Percentiles rank a stretch among this genome's conserved stretches.
Conservation (phyloP, 1,140 invertebrate species). For the Temnothorax curvispinosus region DNA sequence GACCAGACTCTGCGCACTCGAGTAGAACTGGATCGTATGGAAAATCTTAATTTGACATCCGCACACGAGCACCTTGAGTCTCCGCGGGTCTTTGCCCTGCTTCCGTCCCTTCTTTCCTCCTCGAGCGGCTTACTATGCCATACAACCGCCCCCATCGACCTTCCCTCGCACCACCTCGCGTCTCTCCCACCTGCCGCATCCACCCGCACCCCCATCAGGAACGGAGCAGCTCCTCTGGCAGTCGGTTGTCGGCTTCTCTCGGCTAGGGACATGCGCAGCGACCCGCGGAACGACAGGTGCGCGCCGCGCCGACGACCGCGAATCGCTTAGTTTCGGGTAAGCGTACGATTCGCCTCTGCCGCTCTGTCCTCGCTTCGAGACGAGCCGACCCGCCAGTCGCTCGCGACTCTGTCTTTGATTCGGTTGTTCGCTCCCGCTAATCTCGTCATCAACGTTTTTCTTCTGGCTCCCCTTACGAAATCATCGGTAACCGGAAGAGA, state of each 20-base stretch:
- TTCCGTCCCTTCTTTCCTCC: conserved; percentile 38
- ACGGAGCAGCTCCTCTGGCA: conserved; percentile 58
- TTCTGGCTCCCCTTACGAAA: neutral
- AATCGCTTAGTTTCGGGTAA: conserved; percentile 73
- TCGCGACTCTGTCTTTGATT: conserved; percentile 47
- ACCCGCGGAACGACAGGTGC: conserved; percentile 71
- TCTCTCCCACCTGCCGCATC: conserved; percentile 66
- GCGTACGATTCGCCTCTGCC: conserved; percentile 70
- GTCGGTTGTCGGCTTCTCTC: conserved; percentile 70
- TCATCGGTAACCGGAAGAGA: neutral
- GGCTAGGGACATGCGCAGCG: conserved; percentile 67
- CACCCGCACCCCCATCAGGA: conserved; percentile 17
- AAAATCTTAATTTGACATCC: conserved; percentile 62
- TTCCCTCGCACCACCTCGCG: conserved; percentile 27
- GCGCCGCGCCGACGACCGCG: conserved; percentile 66
- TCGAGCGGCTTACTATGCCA: neutral
- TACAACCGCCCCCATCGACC: conserved; percentile 18
- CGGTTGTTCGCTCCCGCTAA: conserved; percentile 30
- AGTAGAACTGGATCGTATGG: neutral
- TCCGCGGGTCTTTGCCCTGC: neutral
- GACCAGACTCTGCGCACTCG: conserved; percentile 10
- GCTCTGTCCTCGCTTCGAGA: conserved; percentile 51
- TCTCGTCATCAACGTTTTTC: neutral
- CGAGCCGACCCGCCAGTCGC: conserved; percentile 38
- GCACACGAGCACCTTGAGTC: conserved; percentile 26